A percentile compares a stretch with the other conserved stretches of the same genome.
Conservation (phyloP, 2,797 vertebrate species). For the Ambastaia sidthimunki region DNA sequence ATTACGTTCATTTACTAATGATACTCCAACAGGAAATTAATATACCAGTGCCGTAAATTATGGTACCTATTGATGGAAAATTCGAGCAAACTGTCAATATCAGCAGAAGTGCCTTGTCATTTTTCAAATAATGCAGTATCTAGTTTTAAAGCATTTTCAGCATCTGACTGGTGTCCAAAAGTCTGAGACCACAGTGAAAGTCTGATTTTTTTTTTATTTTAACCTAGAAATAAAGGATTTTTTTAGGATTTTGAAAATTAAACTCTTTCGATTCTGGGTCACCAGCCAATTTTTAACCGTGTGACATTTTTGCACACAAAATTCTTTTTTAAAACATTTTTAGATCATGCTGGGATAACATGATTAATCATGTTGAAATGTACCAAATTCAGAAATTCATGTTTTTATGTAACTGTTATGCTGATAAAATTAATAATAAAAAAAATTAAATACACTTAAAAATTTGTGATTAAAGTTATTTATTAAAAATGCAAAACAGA, state of each 20-base stretch:
- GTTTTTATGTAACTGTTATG: too few relatives aligned
- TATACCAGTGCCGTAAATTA: slow-evolving; percentile 29
- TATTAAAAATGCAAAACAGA: too few relatives aligned
- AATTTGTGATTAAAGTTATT: too few relatives aligned
- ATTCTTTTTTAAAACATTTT: too few relatives aligned
- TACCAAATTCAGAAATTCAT: too few relatives aligned
- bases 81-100: slow-evolving; percentile 17
- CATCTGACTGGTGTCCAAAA: background rate
- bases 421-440: too few relatives aligned
- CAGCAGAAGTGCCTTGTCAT: background rate
- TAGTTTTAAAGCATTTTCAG: background rate
- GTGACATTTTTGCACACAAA: background rate
- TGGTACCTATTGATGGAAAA: slow-evolving; percentile 33
- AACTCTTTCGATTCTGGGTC: background rate
- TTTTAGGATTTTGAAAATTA: background rate
- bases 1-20: slow-evolving; percentile 24
- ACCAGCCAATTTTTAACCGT: background rate
- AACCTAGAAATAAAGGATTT: background rate
- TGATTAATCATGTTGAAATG: too few relatives aligned
- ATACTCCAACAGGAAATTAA: slow-evolving; percentile 54
- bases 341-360: too few relatives aligned
- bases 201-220: background rate
- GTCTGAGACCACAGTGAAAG: background rate
- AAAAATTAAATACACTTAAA: too few relatives aligned
- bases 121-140: slow-evolving; percentile 1